phyloP scores from a whole-genome alignment of 2,888 invertebrate species.

The Microchrysa polita region DNA sequence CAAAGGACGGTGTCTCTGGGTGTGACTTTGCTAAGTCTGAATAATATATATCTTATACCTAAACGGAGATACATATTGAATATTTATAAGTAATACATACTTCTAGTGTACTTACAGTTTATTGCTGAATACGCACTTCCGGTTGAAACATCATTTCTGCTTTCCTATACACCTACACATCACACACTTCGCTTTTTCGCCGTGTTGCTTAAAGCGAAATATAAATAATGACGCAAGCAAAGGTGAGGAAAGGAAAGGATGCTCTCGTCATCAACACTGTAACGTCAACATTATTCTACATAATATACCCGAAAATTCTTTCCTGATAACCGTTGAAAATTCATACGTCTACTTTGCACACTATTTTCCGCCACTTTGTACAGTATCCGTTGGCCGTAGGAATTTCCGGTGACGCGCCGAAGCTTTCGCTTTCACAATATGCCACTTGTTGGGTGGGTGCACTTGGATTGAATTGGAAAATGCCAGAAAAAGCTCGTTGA shows the following conservation, averaged over 20 bases:
- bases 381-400: no score
- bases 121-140: constrained; percentile 17
- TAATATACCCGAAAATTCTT: no score
- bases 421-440: neutral
- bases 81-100: no score
- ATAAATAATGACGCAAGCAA: neutral
- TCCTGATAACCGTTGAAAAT: no score
- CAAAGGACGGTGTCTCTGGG: no score
- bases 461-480: neutral
- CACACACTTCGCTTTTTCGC: neutral
- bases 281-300: no score
- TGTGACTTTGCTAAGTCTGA: no score
- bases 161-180: neutral
- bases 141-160: constrained; percentile 10
- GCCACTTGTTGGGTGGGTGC: neutral
- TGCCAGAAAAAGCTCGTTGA: constrained; percentile 25
- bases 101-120: constrained; percentile 9
- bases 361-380: no score
- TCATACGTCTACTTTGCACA: no score
- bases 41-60: no score
- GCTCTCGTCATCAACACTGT: neutral
- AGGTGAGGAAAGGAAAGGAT: constrained; percentile 9
- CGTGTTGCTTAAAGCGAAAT: neutral
- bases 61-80: no score
- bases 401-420: neutral